Evolutionary conservation across 2,888 invertebrate genomes (phyloP), one percentile per base, ranked within the genome.

Genomic region (Sinelater perroti): DNA sequence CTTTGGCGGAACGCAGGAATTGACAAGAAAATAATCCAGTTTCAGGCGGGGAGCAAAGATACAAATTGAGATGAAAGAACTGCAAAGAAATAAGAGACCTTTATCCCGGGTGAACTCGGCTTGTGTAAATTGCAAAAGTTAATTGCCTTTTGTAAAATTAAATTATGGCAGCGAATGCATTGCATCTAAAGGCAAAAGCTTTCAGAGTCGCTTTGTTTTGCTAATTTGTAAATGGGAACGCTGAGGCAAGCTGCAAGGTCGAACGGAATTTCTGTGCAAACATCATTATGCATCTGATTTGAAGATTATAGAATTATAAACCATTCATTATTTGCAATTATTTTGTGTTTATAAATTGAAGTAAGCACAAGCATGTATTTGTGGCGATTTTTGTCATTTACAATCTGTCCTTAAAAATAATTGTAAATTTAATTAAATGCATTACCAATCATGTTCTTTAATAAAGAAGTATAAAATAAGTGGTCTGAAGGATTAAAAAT

Each of bases 21-120:
- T 56, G 56, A 56, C 49, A 49, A 56, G 56, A 50, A 56, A 56
- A 56, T 56, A 56, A 56, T 56, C 49, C 49, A 50, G 50, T 56
- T 56, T 49, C 40, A 40, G 21, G 5, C 33, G 14, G 10, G 33
- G 42, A 49, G 50, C 44, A 50, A 42, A 14, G 50, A 49, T 56
- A 56, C 50, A 56, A 50, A 56, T 50, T 56, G 33, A 44, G 44
- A 40, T 33, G 24, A 40, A 49, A 42, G 16, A 24, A 33, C 42
- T 49, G 21, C 33, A 26, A 40, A 26, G 24, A 49, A 36, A 49
- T 18, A 49, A 46, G 36, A 33, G 26, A 36, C 17, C 17, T 1
- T n/a, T 26, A 35, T 11, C 17, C 16, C 13, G 36, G 10, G 10
- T 14, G 10, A 21, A 17, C 18, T 30, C 24, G 21, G 26, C 13